Evolutionary conservation across 1,140 invertebrate species (phyloP).

Genomic region (Plectrocnemia conspersa): DNA sequence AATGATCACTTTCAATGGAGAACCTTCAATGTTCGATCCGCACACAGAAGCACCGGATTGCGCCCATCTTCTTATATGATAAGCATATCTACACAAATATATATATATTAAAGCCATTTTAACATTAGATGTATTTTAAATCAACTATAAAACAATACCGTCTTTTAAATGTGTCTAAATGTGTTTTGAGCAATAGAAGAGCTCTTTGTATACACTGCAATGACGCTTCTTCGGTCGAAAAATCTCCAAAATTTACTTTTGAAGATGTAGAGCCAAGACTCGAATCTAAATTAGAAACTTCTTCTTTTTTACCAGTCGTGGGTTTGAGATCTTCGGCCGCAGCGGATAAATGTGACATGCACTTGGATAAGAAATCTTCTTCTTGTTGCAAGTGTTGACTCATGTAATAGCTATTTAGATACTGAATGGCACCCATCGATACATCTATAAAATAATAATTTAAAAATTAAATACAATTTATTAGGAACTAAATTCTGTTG

Average conservation of each 20-base stretch:
- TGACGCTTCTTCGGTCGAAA: slow-evolving; percentile 68
- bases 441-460: slow-evolving; percentile 59
- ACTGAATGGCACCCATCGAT: slow-evolving; percentile 89
- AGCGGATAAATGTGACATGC: slow-evolving; percentile 82
- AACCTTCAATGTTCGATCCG: slow-evolving; percentile 41
- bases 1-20: slow-evolving; percentile 67
- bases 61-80: slow-evolving; percentile 79
- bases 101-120: slow-evolving; percentile 2
- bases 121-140: background rate
- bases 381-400: slow-evolving; percentile 84
- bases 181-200: slow-evolving; percentile 79
- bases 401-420: slow-evolving; percentile 89
- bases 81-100: slow-evolving; percentile 64
- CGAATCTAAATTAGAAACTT: background rate
- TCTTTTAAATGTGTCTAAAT: slow-evolving; percentile 85
- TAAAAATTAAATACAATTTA: slow-evolving; percentile 5
- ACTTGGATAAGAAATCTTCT: slow-evolving; percentile 85
- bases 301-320: slow-evolving; percentile 35
- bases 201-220: slow-evolving; percentile 86
- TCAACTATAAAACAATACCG: slow-evolving; percentile 50
- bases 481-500: background rate
- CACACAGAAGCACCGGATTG: slow-evolving; percentile 60
- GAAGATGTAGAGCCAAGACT: background rate
- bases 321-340: slow-evolving; percentile 68
- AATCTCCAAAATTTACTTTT: slow-evolving; percentile 9